A percentile compares a stretch with the other conserved stretches of the same genome.
Evolutionary conservation across 2,797 vertebrate species (phyloP).

Genomic region (Tragopan temminckii): DNA sequence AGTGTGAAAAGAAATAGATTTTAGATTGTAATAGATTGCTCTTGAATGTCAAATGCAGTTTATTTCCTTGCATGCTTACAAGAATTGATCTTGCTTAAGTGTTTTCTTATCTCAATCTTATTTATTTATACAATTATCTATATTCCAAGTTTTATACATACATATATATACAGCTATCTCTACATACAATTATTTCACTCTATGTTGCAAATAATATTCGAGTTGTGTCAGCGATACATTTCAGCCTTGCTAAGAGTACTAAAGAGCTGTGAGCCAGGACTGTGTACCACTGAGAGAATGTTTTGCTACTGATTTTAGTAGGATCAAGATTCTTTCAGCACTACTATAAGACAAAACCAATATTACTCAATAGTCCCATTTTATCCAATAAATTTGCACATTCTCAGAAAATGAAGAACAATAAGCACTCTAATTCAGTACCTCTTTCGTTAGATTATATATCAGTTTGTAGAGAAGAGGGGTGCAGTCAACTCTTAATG

Average conservation of each 20-base stretch:
- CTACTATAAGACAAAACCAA: neutral
- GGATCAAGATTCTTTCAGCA: neutral
- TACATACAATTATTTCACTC: neutral
- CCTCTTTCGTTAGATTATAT: slow-evolving; percentile 94
- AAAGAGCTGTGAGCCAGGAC: neutral
- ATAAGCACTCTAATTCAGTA: slow-evolving; percentile 57
- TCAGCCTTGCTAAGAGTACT: neutral
- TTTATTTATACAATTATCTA: neutral
- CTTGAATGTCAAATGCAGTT: neutral
- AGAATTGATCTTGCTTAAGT: neutral
- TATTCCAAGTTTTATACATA: neutral
- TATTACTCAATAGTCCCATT: neutral
- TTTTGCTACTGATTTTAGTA: neutral
- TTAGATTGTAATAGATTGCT: neutral
- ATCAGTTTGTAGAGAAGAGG: slow-evolving; percentile 92
- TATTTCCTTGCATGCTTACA: neutral
- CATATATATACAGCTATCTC: neutral
- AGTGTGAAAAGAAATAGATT: neutral
- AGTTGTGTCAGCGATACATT: neutral
- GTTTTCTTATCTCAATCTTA: neutral
- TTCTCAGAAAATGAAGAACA: neutral
- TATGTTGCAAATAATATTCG: neutral
- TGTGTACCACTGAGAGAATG: neutral
- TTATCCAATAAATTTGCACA: neutral
- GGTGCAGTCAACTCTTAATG: slow-evolving; percentile 94